Conservation (phyloP, 2,113 vertebrate genomes). For the Psittacara wagleri region DNA sequence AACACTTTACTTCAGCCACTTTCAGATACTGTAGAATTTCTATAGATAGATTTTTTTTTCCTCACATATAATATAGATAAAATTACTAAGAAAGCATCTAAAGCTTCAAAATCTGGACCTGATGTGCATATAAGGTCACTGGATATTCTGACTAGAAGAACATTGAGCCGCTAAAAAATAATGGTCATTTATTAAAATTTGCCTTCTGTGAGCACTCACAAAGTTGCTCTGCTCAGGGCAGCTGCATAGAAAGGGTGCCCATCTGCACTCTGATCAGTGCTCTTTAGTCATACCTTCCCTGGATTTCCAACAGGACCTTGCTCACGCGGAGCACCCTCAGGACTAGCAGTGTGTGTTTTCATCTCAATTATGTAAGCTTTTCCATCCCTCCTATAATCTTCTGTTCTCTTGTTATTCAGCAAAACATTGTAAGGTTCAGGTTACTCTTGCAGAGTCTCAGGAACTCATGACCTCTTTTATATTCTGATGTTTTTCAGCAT, state of each 20-base stretch:
- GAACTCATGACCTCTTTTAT: not conserved
- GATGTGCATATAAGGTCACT: not conserved
- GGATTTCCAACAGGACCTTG: not conserved
- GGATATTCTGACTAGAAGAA: not conserved
- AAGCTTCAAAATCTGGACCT: not conserved
- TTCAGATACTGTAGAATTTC: not conserved
- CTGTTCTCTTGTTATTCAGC: not conserved
- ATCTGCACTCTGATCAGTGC: not conserved
- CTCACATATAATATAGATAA: not conserved
- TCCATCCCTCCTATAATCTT: not conserved
- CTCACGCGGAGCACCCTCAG: not conserved
- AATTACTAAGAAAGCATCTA: not conserved
- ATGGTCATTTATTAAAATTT: not conserved
- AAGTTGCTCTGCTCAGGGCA: not conserved
- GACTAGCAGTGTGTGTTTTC: not conserved
- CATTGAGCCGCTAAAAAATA: not conserved
- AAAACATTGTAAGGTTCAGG: not conserved
- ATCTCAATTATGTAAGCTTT: not conserved
- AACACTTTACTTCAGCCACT: not conserved
- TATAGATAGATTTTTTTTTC: not conserved
- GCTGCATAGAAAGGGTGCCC: too few relatives aligned
- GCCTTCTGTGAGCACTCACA: not conserved
- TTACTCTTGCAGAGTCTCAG: not conserved
- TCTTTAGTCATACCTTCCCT: too few relatives aligned
- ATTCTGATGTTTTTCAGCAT: not conserved